These are phyloP conservation scores for Pandion haliaetus DNA, from an alignment of 2,113 vertebrate species.

Conservation along the genomic window DNA sequence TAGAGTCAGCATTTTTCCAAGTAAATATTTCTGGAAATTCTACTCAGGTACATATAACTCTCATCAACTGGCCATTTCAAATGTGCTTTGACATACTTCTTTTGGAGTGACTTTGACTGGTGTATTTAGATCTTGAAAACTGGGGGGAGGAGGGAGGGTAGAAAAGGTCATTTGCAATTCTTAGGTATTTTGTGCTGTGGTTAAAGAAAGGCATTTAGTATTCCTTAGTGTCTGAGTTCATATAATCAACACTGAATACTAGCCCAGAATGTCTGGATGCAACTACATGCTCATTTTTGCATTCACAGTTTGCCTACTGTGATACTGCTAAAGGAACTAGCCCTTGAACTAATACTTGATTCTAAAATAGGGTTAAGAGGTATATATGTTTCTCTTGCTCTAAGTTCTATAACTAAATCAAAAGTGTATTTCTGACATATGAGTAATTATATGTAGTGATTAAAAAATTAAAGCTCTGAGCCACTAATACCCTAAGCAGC, in stretches of 20 bases:
- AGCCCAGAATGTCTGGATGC: neutral
- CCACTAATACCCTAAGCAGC: neutral
- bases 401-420: neutral
- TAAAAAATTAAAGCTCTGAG: slow-evolving; percentile 4
- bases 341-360: neutral
- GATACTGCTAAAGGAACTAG: neutral
- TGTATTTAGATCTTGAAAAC: neutral
- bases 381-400: neutral
- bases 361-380: neutral
- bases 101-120: neutral
- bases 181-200: neutral
- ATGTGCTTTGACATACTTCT: neutral
- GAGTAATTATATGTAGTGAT: neutral
- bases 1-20: neutral
- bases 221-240: neutral
- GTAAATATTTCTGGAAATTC: slow-evolving; percentile 10
- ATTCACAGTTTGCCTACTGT: neutral
- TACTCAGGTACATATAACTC: neutral
- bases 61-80: neutral
- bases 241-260: neutral
- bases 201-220: neutral
- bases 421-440: neutral
- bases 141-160: neutral
- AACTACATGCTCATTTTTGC: neutral
- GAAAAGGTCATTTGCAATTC: neutral